Conservation (phyloP, 2,797 vertebrate genomes). For the Staurois parvus region DNA sequence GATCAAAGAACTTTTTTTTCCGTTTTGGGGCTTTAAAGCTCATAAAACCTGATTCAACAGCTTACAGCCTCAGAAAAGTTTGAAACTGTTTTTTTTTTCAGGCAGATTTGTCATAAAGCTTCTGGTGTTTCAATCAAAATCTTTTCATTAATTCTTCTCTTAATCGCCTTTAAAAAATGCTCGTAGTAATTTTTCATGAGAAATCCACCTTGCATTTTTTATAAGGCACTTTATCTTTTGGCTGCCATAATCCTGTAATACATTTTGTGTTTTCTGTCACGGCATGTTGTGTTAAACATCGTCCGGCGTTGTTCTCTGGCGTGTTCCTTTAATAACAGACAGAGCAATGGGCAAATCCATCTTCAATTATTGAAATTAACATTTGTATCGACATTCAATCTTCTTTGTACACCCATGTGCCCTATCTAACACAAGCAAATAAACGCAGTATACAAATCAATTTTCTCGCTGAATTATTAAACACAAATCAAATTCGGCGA, state of each 20-base stretch:
- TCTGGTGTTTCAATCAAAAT: background rate
- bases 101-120: background rate
- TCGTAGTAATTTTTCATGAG: background rate
- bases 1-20: too few species aligned
- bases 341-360: slow-evolving; percentile 18
- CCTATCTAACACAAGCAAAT: slow-evolving; percentile 41
- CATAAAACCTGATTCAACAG: background rate
- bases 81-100: background rate
- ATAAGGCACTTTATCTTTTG: background rate
- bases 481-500: slow-evolving; percentile 41
- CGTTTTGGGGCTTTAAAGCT: background rate
- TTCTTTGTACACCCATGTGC: slow-evolving; percentile 20
- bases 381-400: slow-evolving; percentile 54
- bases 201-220: background rate
- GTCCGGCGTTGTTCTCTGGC: background rate
- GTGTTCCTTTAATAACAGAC: slow-evolving; percentile 18
- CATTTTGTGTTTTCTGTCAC: background rate
- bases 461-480: slow-evolving; percentile 63
- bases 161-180: background rate
- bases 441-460: slow-evolving; percentile 54
- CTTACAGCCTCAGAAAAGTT: background rate
- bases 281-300: background rate
- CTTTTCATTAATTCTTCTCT: background rate
- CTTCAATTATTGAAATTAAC: slow-evolving; percentile 58
- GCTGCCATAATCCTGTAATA: background rate